Percentiles rank a stretch among this genome's conserved stretches.
Conservation (phyloP, 35 echinoderm and acorn worm species). For the Stichopus chloronotus region DNA sequence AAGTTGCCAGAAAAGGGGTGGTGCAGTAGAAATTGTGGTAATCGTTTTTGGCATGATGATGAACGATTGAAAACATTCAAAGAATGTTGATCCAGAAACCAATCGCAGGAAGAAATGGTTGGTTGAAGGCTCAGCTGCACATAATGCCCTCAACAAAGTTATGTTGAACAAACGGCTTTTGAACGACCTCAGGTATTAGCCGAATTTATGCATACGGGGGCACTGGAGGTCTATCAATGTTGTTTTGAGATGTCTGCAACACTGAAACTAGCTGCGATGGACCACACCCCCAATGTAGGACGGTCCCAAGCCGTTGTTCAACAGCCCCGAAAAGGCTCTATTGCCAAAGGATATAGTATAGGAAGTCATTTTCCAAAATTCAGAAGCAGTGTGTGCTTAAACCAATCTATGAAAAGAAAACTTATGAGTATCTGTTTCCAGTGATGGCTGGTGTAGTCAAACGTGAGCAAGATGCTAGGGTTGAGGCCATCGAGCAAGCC, state of each 20-base stretch:
- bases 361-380: constrained; percentile 15
- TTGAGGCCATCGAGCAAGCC: constrained; percentile 24
- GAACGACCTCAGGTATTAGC: constrained; percentile 33
- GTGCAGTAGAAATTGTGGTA: not conserved
- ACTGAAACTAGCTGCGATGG: constrained; percentile 3
- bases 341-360: constrained; percentile 16
- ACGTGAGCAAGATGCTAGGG: not conserved
- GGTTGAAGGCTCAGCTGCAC: constrained; percentile 17
- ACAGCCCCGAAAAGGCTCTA: constrained; percentile 19
- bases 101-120: constrained; percentile 27
- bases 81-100: not conserved
- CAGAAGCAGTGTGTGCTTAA: constrained; percentile 46
- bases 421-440: not conserved
- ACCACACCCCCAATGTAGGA: constrained; percentile 24
- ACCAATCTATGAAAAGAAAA: constrained; percentile 42
- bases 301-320: constrained; percentile 17
- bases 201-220: constrained; percentile 44
- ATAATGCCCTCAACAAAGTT: constrained; percentile 42
- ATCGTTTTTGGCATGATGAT: not conserved
- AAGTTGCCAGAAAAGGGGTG: not conserved
- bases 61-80: not conserved
- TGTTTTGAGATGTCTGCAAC: constrained; percentile 35
- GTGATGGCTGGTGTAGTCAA: constrained; percentile 37
- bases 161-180: constrained; percentile 2
- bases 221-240: constrained; percentile 39